Percentiles rank a stretch among this genome's conserved stretches.
phyloP scores from a whole-genome alignment of 2,888 invertebrate genomes.

The Aquatica leii region DNA sequence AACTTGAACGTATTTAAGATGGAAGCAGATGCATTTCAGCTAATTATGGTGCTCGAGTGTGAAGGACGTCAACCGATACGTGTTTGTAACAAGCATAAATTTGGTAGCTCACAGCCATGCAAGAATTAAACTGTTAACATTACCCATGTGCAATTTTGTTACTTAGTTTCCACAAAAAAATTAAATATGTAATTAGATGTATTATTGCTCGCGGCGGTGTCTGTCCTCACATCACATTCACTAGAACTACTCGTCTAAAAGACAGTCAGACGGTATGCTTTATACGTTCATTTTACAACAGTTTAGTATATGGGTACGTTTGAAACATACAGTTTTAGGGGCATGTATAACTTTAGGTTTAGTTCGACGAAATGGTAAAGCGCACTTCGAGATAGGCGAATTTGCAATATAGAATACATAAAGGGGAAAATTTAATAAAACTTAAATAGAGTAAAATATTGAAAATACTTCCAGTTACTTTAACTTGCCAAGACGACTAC shows the following conservation, averaged over 20 bases:
- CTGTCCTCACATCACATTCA: constrained; percentile 34
- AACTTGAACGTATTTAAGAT: too few species aligned
- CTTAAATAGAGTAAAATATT: constrained; percentile 15
- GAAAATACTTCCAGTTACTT: constrained; percentile 3
- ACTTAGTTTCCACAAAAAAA: too few species aligned
- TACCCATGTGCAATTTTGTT: too few species aligned
- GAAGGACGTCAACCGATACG: too few species aligned
- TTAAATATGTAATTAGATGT: too few species aligned
- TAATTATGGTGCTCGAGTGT: too few species aligned
- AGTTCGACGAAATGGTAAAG: constrained; percentile 55
- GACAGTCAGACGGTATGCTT: constrained; percentile 58
- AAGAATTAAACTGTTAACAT: too few species aligned
- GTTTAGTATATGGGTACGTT: constrained; percentile 56
- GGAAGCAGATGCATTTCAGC: too few species aligned
- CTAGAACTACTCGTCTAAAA: constrained; percentile 54
- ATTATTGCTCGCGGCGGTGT: constrained; percentile 14
- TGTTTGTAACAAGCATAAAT: too few species aligned
- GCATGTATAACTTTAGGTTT: constrained; percentile 45
- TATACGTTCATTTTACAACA: constrained; percentile 62
- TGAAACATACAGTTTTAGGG: constrained; percentile 53
- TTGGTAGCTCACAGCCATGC: too few species aligned
- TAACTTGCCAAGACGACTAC: neutral
- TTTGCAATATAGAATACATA: constrained; percentile 45
- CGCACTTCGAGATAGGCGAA: constrained; percentile 55
- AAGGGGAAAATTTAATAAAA: constrained; percentile 34